Percentiles rank a stretch among this genome's conserved stretches.
Evolutionary conservation across 2,888 invertebrate species (phyloP).

Genomic region (Limnephilus marmoratus): DNA sequence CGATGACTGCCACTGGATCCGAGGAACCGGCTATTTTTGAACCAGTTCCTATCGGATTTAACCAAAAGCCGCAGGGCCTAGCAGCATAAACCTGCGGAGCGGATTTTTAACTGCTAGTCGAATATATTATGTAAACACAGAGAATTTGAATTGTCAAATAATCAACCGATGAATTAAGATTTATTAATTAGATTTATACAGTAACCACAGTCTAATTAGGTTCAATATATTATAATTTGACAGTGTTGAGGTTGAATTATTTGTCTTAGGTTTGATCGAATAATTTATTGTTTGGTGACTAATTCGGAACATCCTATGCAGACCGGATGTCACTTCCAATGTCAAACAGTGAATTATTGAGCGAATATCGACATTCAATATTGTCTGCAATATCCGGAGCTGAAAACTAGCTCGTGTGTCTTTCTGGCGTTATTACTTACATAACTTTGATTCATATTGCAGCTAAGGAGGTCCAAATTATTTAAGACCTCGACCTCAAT

Average conservation of each 20-base stretch:
- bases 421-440: not conserved
- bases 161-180: not conserved
- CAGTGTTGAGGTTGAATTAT: not conserved
- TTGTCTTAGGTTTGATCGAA: not conserved
- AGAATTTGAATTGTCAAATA: not conserved
- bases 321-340: not conserved
- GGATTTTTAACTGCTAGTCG: no score
- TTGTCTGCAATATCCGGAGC: not conserved
- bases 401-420: not conserved
- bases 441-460: not conserved
- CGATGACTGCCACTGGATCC: no score
- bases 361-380: constrained; percentile 9
- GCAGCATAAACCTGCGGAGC: no score
- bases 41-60: no score
- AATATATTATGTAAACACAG: not conserved
- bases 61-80: no score
- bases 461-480: not conserved
- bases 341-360: constrained; percentile 12
- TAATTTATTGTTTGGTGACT: constrained; percentile 22
- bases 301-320: not conserved
- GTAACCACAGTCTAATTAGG: not conserved
- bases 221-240: not conserved
- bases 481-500: not conserved
- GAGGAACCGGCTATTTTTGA: no score
- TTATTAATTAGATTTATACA: not conserved